Evolutionary conservation across 2,797 vertebrate genomes (phyloP).

Genomic region (Hippopotamyrus pictus): DNA sequence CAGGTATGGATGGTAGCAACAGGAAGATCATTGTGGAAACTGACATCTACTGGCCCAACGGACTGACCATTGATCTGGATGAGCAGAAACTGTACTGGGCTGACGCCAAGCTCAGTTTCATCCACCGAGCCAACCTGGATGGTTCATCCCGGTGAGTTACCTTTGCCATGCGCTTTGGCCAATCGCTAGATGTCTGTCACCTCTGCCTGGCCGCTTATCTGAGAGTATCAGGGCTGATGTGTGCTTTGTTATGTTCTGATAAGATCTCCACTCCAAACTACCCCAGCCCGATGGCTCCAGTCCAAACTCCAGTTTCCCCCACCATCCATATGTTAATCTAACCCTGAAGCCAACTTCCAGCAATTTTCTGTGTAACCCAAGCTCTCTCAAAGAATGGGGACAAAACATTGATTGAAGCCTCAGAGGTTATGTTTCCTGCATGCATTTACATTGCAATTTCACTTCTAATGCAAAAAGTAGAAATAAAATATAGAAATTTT

Average conservation of each 20-base stretch:
- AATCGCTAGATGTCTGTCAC: background rate
- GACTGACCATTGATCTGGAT: constrained; percentile 79
- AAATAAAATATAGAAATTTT: background rate
- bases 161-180: background rate
- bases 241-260: background rate
- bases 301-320: background rate
- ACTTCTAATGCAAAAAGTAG: background rate
- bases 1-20: constrained; percentile 81
- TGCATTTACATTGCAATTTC: constrained; percentile 25
- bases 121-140: constrained; percentile 88
- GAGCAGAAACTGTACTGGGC: constrained; percentile 91
- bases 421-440: constrained; percentile 24
- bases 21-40: constrained; percentile 83
- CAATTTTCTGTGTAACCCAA: constrained; percentile 28
- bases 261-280: background rate
- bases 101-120: constrained; percentile 93
- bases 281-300: background rate
- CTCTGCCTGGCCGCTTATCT: background rate
- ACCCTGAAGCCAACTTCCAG: constrained; percentile 28
- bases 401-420: constrained; percentile 15
- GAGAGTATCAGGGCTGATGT: background rate
- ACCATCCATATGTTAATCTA: constrained; percentile 16
- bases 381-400: constrained; percentile 18
- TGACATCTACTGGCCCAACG: constrained; percentile 93
- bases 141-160: constrained; percentile 73